A percentile compares a stretch with the other conserved stretches of the same genome.
phyloP scores from a whole-genome alignment of 2,113 vertebrate genomes.

The Asarcornis scutulata region DNA sequence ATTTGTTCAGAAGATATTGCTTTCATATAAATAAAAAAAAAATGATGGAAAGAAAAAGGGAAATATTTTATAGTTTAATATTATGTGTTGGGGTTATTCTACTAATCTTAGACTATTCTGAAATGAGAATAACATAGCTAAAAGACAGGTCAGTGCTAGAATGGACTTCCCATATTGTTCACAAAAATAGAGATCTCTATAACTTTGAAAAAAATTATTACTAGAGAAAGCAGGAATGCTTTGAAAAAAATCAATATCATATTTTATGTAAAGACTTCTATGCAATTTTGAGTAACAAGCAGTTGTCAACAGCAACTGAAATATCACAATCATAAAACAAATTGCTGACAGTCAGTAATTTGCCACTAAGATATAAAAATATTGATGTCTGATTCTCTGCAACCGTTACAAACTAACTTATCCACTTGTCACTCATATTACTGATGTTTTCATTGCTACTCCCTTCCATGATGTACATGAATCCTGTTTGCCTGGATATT shows the following conservation, averaged over 20 bases:
- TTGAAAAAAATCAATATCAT: neutral
- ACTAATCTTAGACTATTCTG: neutral
- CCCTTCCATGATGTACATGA: neutral
- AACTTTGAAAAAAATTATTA: neutral
- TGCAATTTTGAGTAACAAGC: neutral
- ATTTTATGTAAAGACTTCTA: slow-evolving; percentile 1
- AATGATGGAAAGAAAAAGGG: neutral
- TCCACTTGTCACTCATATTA: neutral
- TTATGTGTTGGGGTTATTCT: neutral
- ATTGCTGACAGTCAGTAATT: slow-evolving; percentile 13
- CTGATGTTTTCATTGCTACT: neutral
- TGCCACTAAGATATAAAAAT: neutral
- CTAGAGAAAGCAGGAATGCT: neutral
- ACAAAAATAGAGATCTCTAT: neutral
- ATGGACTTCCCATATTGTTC: neutral
- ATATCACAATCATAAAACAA: slow-evolving; percentile 18
- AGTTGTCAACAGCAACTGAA: slow-evolving; percentile 21
- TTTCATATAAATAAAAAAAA: neutral
- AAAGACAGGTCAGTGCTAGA: neutral
- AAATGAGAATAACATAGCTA: neutral
- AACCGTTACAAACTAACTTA: neutral
- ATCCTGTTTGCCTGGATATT: neutral
- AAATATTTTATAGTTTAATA: neutral
- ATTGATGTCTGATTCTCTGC: neutral
- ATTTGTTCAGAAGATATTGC: neutral